These are phyloP conservation scores for Phalacrocorax brasilianus DNA, from an alignment of 2,113 vertebrate species.

Conservation along the genomic window DNA sequence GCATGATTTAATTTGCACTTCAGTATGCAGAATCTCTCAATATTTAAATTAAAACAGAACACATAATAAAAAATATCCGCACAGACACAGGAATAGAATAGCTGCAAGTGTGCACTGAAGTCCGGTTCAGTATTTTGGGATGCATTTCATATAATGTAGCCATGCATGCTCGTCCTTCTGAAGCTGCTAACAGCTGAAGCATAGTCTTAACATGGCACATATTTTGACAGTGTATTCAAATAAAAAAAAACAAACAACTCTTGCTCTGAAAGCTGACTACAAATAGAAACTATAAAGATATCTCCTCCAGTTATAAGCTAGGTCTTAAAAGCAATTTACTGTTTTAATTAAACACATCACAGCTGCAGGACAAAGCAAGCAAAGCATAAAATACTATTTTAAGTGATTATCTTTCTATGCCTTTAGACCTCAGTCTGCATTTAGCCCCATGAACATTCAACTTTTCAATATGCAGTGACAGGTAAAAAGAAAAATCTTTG, in stretches of 20 bases:
- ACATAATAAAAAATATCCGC: background rate
- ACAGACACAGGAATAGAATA: background rate
- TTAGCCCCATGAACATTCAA: background rate
- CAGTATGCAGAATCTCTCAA: background rate
- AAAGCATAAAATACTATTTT: background rate
- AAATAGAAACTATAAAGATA: background rate
- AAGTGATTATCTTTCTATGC: background rate
- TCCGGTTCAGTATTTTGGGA: background rate
- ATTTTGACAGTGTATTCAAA: background rate
- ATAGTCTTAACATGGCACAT: background rate
- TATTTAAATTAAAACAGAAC: background rate
- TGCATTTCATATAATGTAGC: background rate
- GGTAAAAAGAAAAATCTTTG: background rate
- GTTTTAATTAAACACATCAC: slow-evolving; percentile 12
- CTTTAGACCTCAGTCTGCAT: background rate
- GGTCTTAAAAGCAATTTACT: slow-evolving; percentile 19
- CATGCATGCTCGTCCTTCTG: background rate
- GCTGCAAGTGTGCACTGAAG: background rate
- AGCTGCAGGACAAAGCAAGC: background rate
- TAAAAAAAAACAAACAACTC: background rate
- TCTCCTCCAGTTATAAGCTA: background rate
- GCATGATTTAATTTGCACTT: background rate
- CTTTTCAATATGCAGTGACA: background rate
- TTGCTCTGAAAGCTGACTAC: background rate
- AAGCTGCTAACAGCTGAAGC: background rate